Base-by-base conservation (phyloP, 2,888 invertebrate genomes). In the Steinernema hermaphroditum region DNA sequence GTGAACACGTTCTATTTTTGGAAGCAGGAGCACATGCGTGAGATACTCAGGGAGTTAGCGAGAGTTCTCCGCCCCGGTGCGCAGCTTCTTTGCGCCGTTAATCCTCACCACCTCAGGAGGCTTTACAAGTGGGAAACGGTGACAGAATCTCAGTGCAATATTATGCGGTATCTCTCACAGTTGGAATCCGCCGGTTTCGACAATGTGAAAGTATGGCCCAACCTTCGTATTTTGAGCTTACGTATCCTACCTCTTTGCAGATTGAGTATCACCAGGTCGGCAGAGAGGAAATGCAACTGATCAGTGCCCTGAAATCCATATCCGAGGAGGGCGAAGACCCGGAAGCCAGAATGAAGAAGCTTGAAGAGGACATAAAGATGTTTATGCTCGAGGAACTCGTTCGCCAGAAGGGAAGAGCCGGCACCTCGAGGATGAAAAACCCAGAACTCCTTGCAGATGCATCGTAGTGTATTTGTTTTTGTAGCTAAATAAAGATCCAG, bases 1-100 rank as follows among this genome's bases (percentile, higher is more conserved):
- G 79, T 85, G 19, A 83, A 85, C 72, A 76, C 83, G 16, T 86
- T 83, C 78, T 85, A 85, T 70, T 85, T 84, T 69, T 74, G 83
- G 70, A 74, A 75, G 32, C 76, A 77, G 32, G 76, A 78, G 6
- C 46, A 75, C 2, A 73, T 85, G 72, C 71, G 75, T 0, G 79
- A 79, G n/a, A 79, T 83, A 29, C 78, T 78, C 44, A 49, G 72
- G 12, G 85, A 85, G 68, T 70, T 85, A 27, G 68, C 75, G 41
- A 70, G 85, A 69, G 78, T 82, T 6, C 71, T 85, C 27, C 77
- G 75, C 46, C 85, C 85, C 0, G 83, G 82, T 8, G 78, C 76
- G 0, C 57, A 16, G 8, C n/a, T 85, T 32, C 34, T 77, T 8
- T 83, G 82, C 68, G 83, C 77, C 43, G 79, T 85, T 78, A 76